These are phyloP conservation scores for Tipula vernalis DNA, from an alignment of 2,888 invertebrate species.

Conservation along the genomic window DNA sequence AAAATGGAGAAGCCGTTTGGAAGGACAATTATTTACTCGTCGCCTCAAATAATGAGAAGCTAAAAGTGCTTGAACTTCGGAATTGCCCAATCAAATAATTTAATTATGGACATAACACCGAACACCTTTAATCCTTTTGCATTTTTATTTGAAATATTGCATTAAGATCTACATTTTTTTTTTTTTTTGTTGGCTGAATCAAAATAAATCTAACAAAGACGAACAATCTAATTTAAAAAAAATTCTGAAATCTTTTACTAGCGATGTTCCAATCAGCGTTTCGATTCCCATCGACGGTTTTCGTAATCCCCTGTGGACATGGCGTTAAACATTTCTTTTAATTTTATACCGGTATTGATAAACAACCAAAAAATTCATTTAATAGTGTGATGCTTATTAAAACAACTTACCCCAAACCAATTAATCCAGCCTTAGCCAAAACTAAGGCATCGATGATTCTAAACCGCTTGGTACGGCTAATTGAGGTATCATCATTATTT, in stretches of 20 bases:
- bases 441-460: neutral
- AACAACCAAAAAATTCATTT: no score
- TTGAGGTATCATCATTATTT: no score
- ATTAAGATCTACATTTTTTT: neutral
- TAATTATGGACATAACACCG: neutral
- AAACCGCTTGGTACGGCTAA: neutral
- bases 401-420: neutral
- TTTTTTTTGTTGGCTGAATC: neutral
- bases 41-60: conserved; percentile 51
- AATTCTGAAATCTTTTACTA: no score
- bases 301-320: no score
- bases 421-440: neutral
- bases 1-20: conserved; percentile 68
- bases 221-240: no score
- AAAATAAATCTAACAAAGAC: neutral
- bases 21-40: conserved; percentile 65
- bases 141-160: neutral
- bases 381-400: neutral
- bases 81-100: conserved; percentile 72
- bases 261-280: no score
- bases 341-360: no score
- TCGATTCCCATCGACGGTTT: no score
- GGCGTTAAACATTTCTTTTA: no score
- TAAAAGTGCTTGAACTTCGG: conserved; percentile 63
- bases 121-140: neutral